These are phyloP conservation scores for Pica pica DNA, from an alignment of 2,113 vertebrate species.

Conservation along the genomic window DNA sequence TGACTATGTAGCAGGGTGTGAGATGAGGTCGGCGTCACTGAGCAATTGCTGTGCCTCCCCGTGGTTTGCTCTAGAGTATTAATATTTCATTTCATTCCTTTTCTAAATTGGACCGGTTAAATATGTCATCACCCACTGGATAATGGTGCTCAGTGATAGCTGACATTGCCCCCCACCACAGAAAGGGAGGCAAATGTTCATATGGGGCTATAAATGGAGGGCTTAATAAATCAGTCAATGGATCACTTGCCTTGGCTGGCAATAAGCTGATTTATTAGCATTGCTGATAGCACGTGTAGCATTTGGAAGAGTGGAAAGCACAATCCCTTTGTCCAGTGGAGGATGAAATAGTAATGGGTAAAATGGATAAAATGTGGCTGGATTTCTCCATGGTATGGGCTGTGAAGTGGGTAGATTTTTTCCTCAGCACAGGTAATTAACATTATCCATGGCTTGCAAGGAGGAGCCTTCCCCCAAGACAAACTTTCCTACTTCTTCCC, in stretches of 20 bases:
- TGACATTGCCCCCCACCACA: background rate
- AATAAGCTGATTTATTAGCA: background rate
- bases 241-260: background rate
- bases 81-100: background rate
- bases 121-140: background rate
- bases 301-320: background rate
- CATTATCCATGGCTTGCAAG: background rate
- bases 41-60: background rate
- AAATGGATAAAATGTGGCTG: background rate
- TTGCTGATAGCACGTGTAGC: background rate
- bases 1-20: background rate
- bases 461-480: background rate
- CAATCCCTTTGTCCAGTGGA: background rate
- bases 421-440: background rate
- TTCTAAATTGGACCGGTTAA: background rate
- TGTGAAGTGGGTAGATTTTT: background rate
- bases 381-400: background rate
- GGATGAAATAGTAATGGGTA: background rate
- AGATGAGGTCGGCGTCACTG: background rate
- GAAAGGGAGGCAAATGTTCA: background rate
- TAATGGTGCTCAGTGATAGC: background rate
- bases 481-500: background rate
- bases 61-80: background rate
- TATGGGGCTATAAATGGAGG: background rate
- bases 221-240: background rate